Conservation (phyloP, 2,797 vertebrate species). For the Urocyon cinereoargenteus region DNA sequence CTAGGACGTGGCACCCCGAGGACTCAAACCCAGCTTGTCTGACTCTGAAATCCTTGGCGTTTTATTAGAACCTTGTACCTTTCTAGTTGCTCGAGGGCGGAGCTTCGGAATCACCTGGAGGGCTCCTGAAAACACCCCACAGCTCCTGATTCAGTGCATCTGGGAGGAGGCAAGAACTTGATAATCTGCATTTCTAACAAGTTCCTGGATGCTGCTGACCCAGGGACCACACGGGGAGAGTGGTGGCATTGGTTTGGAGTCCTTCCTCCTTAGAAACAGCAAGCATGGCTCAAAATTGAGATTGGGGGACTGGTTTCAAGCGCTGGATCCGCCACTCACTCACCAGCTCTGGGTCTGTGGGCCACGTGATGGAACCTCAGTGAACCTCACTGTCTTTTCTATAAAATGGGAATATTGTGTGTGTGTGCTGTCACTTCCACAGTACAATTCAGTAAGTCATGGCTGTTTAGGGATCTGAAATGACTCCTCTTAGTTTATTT, state of each 20-base stretch:
- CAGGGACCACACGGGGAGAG: neutral
- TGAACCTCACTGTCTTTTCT: neutral
- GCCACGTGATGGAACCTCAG: neutral
- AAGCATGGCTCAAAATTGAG: neutral
- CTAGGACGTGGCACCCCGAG: neutral
- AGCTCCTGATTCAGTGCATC: neutral
- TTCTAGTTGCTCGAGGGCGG: neutral
- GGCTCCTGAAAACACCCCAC: neutral
- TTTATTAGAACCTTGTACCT: neutral
- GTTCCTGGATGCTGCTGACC: no score
- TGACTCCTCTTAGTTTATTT: neutral
- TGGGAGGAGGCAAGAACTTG: neutral
- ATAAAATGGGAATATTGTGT: neutral
- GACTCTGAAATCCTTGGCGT: neutral
- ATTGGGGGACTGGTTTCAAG: neutral
- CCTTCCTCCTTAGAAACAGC: neutral
- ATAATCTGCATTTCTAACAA: neutral
- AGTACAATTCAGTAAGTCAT: neutral
- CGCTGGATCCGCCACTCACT: neutral
- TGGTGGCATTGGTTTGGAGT: neutral
- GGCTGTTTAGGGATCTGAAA: neutral
- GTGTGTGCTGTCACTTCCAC: neutral
- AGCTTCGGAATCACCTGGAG: neutral
- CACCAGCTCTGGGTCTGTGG: neutral
- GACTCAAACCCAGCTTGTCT: neutral